A percentile compares a stretch with the other conserved stretches of the same genome.
phyloP scores from a whole-genome alignment of 2,888 invertebrate genomes.

The Melanotus villosus region DNA sequence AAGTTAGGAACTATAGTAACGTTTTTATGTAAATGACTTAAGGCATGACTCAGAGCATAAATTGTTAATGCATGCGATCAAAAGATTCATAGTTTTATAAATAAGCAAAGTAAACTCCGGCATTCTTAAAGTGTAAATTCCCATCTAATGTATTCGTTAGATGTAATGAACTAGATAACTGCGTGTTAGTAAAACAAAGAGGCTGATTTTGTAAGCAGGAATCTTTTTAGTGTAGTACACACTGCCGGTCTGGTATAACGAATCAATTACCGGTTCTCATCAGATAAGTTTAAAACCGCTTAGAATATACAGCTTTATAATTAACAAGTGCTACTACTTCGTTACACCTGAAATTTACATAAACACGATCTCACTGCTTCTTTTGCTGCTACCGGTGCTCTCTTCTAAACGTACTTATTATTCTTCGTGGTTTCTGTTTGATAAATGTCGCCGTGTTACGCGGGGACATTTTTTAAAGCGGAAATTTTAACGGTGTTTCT shows the following conservation, averaged over 20 bases:
- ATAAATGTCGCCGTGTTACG: too few relatives aligned
- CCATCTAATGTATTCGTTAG: constrained; percentile 27
- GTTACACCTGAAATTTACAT: constrained; percentile 47
- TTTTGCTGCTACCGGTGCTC: constrained; percentile 29
- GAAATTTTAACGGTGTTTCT: too few relatives aligned
- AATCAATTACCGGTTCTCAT: constrained; percentile 44
- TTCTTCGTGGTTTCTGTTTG: constrained; percentile 21
- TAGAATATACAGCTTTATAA: constrained; percentile 47
- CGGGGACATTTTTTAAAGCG: too few relatives aligned
- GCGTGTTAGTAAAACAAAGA: constrained; percentile 36
- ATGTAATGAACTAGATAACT: constrained; percentile 33
- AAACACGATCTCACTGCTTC: constrained; percentile 41
- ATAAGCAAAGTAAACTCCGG: too few relatives aligned
- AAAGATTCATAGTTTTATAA: too few relatives aligned
- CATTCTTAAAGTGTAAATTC: too few relatives aligned
- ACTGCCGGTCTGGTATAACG: constrained; percentile 39
- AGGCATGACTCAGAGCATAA: too few relatives aligned
- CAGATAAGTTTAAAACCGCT: constrained; percentile 43
- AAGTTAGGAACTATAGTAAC: too few relatives aligned
- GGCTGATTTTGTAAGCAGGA: constrained; percentile 36
- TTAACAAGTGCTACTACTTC: constrained; percentile 46
- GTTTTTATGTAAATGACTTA: too few relatives aligned
- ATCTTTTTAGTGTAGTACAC: constrained; percentile 39
- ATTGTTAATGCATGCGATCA: too few relatives aligned
- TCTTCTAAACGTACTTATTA: constrained; percentile 26